These are phyloP conservation scores for Leucoraja erinaceus DNA, from an alignment of 2,113 vertebrate genomes.

Conservation along the genomic window DNA sequence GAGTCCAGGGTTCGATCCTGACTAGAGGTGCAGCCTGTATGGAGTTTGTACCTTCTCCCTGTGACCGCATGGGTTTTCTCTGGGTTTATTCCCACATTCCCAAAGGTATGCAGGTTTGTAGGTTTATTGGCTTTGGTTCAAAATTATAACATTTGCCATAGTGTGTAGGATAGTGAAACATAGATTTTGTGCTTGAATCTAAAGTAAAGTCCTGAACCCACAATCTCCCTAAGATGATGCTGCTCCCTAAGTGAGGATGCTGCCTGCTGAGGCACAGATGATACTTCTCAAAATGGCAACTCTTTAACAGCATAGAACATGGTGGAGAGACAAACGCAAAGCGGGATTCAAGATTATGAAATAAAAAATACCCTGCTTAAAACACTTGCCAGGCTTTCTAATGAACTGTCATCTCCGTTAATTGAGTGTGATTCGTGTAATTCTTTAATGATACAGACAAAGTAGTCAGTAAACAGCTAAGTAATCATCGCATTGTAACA, in stretches of 20 bases:
- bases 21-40: no score
- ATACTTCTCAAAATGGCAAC: neutral
- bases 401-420: neutral
- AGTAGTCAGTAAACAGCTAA: neutral
- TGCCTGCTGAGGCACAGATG: neutral
- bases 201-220: neutral
- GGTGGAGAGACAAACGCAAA: neutral
- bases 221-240: neutral
- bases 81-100: no score
- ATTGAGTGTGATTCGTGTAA: neutral
- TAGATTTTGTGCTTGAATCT: neutral
- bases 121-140: no score
- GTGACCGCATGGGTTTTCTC: no score
- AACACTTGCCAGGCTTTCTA: neutral
- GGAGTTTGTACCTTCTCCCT: no score
- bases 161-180: no score
- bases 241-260: neutral
- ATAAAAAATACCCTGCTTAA: neutral
- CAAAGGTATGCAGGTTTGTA: no score
- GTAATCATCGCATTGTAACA: neutral
- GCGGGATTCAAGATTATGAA: neutral
- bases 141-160: no score
- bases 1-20: no score
- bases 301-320: neutral
- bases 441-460: neutral